Conservation (phyloP, 1,140 invertebrate species). For the Megalopta genalis region DNA sequence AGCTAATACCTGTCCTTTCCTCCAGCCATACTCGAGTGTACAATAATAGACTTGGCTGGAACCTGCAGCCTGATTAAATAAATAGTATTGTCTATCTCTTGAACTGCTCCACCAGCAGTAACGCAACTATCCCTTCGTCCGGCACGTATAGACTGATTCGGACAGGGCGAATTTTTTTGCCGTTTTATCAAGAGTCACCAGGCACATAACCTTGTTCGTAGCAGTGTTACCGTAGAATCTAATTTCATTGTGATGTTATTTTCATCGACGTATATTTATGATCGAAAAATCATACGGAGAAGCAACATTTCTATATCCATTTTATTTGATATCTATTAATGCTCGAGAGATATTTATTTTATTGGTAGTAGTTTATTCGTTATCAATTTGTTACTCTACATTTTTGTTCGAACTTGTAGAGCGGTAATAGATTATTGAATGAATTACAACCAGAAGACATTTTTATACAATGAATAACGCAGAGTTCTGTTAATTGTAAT, state of each 20-base stretch:
- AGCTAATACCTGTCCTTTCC: slow-evolving; percentile 64
- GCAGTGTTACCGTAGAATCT: not conserved
- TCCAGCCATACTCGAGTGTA: slow-evolving; percentile 76
- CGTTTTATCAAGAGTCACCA: slow-evolving; percentile 2
- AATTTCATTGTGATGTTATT: slow-evolving; percentile 13
- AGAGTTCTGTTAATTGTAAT: not conserved
- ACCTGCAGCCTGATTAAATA: slow-evolving; percentile 80
- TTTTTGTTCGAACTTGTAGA: not conserved
- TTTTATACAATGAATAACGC: not conserved
- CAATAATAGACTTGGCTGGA: slow-evolving; percentile 82
- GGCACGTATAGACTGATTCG: slow-evolving; percentile 31
- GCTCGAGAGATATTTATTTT: slow-evolving; percentile 17
- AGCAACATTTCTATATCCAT: not conserved
- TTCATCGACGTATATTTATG: not conserved
- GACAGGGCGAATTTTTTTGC: slow-evolving; percentile 14
- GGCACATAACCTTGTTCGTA: slow-evolving; percentile 49
- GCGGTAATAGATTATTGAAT: not conserved
- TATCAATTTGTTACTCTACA: not conserved
- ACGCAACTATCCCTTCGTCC: slow-evolving; percentile 31
- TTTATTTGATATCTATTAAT: slow-evolving; percentile 2
- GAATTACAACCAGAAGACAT: not conserved
- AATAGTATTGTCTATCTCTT: slow-evolving; percentile 78
- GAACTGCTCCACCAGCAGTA: slow-evolving; percentile 51
- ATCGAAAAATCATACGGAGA: not conserved
- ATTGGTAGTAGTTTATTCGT: not conserved